Conservation (phyloP, 2,113 vertebrate species). For the Macrotus californicus region DNA sequence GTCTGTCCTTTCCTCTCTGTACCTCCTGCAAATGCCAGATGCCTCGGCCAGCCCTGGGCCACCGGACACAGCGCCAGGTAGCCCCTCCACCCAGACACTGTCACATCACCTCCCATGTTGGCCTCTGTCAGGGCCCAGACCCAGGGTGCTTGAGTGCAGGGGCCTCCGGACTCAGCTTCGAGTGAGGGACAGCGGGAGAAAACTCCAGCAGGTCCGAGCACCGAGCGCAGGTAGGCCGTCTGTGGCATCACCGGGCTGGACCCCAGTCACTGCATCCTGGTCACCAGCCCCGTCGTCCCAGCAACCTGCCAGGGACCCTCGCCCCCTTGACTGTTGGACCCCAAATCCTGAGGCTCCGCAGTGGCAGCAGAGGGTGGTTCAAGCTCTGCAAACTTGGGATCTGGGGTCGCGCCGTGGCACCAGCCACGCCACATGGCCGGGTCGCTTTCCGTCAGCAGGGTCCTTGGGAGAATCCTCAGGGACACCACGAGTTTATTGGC, state of each 20-base stretch:
- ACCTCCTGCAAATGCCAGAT: accelerated
- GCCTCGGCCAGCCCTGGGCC: no score
- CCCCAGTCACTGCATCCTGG: accelerated
- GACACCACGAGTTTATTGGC: accelerated
- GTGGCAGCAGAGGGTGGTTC: neutral
- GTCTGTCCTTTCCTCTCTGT: neutral
- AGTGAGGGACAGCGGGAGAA: neutral
- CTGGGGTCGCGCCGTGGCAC: accelerated
- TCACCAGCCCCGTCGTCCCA: neutral
- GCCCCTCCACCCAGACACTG: neutral
- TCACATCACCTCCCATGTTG: accelerated
- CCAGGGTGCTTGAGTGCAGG: accelerated
- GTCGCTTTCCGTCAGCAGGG: neutral
- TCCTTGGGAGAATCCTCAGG: neutral
- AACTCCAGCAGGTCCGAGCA: neutral
- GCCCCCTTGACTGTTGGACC: accelerated
- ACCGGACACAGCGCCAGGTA: accelerated
- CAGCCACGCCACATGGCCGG: accelerated
- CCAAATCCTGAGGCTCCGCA: neutral
- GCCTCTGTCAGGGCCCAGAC: neutral
- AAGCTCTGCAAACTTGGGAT: neutral
- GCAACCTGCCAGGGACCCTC: accelerated
- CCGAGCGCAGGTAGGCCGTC: accelerated
- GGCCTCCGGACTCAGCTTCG: neutral
- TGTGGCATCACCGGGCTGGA: accelerated